Base-by-base conservation (phyloP, 1,140 invertebrate species). In the Nasonia giraulti region DNA sequence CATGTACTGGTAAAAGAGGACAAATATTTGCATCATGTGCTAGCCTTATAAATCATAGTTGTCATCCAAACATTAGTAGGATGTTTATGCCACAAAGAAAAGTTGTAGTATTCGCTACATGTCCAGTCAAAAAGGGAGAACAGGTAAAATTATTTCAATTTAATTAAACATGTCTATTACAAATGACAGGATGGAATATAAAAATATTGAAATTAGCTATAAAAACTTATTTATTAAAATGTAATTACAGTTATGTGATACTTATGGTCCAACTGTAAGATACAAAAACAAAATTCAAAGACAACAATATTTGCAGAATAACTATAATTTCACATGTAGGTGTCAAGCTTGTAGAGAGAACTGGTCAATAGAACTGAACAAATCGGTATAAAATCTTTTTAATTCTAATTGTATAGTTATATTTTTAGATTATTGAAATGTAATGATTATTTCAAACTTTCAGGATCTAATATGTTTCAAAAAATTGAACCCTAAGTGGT, bases 11-110 rank as follows among this genome's bases (percentile, higher is more conserved):
- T 11, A n/a, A 55, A 8, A 50, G 75, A 55, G 75, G 44, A 55
- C 2, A 7, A 8, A 7, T 47, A 5, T 4, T 55, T 50, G 75
- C 20, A 11, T 27, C 14, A 17, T 55, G 1, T 55, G 0, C 20
- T 31, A 77, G 75, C 44, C 33, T 77, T 77, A 23, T 77, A 2
- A 77, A 77, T 37, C 44, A 77, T 23, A 77, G 75, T 50, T 50
- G 47, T 77, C 8, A 23, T 40, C 17, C 74, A 44, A 76, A 76
- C 20, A 33, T 47, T 76, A 44, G 37, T 20, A 76, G 40, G 47
- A 23, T 76, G 17, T 47, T 44, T 47, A 44, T 27, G 40, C 20
- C 12, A 47, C 12, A 47, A 12, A 44, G 31, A 7, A 76, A 47
- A 76, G n/a, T 76, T 47, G 44, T 76, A 40, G 4, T 44, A 12